These are phyloP conservation scores for Myodes glareolus DNA, from an alignment of 2,113 vertebrate genomes.

Conservation along the genomic window DNA sequence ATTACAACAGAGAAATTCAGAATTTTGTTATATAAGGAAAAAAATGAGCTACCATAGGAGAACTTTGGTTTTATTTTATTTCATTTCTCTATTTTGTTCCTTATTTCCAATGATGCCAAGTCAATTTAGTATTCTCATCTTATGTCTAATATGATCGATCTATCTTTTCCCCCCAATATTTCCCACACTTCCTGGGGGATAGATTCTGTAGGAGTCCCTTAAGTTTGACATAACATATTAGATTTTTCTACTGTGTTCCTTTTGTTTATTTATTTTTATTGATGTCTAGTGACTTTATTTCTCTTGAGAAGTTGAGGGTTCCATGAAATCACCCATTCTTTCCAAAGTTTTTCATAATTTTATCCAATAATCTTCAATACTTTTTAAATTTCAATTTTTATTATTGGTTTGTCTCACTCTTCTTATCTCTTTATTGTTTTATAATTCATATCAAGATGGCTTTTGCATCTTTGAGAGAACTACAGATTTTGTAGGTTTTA, in stretches of 20 bases:
- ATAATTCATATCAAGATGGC: neutral
- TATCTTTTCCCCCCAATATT: neutral
- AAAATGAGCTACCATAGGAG: neutral
- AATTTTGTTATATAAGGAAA: neutral
- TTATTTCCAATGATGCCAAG: neutral
- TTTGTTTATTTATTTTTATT: neutral
- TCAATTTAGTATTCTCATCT: neutral
- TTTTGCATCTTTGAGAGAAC: neutral
- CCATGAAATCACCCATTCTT: neutral
- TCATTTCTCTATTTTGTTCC: neutral
- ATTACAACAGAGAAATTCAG: neutral
- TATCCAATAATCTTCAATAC: neutral
- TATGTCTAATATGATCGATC: neutral
- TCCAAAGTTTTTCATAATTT: neutral
- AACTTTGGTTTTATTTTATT: neutral
- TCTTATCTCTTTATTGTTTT: conserved; percentile 8
- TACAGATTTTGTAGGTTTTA: neutral
- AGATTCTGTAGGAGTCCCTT: neutral
- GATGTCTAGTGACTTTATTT: neutral
- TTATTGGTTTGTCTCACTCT: neutral
- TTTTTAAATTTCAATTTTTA: neutral
- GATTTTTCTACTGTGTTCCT: neutral
- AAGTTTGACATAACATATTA: neutral
- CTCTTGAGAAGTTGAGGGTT: neutral
- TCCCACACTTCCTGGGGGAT: neutral